Percentiles rank a stretch among this genome's conserved stretches.
phyloP scores from a whole-genome alignment of 2,888 invertebrate species.

The Trileptium ribeirensis region DNA sequence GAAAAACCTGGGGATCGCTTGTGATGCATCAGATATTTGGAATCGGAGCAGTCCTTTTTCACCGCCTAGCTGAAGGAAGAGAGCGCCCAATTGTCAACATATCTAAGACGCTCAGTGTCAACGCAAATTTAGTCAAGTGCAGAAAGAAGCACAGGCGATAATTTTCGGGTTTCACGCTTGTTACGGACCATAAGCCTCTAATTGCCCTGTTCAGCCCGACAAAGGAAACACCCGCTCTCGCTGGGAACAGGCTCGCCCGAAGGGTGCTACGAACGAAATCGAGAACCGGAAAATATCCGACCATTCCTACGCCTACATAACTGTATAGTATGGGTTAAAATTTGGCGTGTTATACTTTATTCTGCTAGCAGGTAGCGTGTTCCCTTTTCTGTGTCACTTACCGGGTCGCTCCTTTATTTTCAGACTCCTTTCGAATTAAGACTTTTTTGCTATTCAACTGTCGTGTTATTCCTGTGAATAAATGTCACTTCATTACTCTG shows the following conservation, averaged over 20 bases:
- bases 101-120: constrained; percentile 36
- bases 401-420: no score
- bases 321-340: no score
- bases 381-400: no score
- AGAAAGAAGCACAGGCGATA: constrained; percentile 37
- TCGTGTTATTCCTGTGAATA: no score
- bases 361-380: no score
- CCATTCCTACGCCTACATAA: constrained; percentile 33
- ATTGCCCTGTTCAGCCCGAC: constrained; percentile 29
- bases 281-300: constrained; percentile 17
- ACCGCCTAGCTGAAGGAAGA: constrained; percentile 28
- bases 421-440: no score
- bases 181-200: constrained; percentile 36
- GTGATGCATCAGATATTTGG: constrained; percentile 22
- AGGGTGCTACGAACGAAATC: constrained; percentile 25
- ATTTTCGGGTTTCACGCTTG: constrained; percentile 34
- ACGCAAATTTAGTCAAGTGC: constrained; percentile 37
- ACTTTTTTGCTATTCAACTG: no score
- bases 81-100: constrained; percentile 37
- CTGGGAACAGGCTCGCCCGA: constrained; percentile 21
- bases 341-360: no score
- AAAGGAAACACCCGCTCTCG: constrained; percentile 21
- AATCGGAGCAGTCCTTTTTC: constrained; percentile 26
- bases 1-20: background rate
- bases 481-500: no score